phyloP scores from a whole-genome alignment of 2,797 vertebrate genomes.

The Ibycter americanus region DNA sequence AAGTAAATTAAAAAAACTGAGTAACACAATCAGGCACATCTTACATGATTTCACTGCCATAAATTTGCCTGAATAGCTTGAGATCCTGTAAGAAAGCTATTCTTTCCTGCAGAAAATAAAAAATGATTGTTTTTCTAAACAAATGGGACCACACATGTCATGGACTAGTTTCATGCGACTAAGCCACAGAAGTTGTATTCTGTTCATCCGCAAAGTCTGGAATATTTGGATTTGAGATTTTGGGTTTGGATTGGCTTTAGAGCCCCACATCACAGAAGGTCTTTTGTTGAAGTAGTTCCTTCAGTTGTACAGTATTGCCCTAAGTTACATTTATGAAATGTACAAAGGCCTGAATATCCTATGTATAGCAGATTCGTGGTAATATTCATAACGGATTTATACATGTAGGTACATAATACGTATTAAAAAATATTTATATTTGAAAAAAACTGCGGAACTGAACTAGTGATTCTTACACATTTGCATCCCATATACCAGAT shows the following conservation, averaged over 20 bases:
- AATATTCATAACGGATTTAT: neutral
- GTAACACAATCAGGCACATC: neutral
- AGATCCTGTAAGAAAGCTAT: constrained; percentile 15
- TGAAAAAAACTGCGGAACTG: neutral
- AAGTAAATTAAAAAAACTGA: neutral
- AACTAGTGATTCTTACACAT: neutral
- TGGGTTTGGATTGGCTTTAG: constrained; percentile 6
- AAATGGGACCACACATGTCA: constrained; percentile 14
- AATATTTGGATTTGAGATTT: constrained; percentile 4
- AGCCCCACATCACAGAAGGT: neutral
- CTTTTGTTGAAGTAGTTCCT: neutral
- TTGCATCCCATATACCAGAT: neutral
- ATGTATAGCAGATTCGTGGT: neutral
- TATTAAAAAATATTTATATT: neutral
- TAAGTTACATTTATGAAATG: neutral
- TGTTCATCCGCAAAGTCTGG: neutral
- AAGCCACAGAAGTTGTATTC: neutral
- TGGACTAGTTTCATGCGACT: neutral
- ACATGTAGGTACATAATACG: neutral
- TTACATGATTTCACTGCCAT: neutral
- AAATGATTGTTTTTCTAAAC: neutral
- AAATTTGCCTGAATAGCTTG: constrained; percentile 8
- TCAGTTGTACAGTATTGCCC: neutral
- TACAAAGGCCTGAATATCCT: neutral
- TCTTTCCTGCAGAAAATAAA: constrained; percentile 9